Percentiles rank a stretch among this genome's conserved stretches.
Evolutionary conservation across 2,113 vertebrate species (phyloP).

Genomic region (Macquaria australasica): DNA sequence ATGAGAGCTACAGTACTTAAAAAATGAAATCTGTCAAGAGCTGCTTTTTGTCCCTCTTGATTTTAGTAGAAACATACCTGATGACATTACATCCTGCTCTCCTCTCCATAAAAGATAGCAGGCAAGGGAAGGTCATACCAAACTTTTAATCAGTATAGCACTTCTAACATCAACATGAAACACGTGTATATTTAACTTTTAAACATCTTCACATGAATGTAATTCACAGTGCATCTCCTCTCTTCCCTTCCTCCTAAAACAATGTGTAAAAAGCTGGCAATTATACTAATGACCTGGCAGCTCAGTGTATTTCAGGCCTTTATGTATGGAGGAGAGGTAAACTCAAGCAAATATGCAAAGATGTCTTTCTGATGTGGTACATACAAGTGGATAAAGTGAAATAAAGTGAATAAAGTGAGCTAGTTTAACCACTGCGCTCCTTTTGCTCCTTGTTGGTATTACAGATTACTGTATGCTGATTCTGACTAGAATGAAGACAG

Average conservation of each 20-base stretch:
- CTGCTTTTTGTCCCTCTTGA: neutral
- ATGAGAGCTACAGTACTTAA: neutral
- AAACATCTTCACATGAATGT: neutral
- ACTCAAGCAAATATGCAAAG: neutral
- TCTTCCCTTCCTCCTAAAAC: neutral
- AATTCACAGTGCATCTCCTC: neutral
- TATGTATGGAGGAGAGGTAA: neutral
- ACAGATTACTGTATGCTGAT: neutral
- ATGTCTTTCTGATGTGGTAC: neutral
- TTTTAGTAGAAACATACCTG: neutral
- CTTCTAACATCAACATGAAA: neutral
- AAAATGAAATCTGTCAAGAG: neutral
- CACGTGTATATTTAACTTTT: neutral
- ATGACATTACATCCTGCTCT: neutral
- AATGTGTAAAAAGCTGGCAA: neutral
- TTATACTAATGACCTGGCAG: neutral
- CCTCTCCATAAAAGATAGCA: neutral
- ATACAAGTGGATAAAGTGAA: neutral
- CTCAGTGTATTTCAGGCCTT: neutral
- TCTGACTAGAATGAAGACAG: neutral
- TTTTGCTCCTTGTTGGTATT: neutral
- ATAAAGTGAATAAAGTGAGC: neutral
- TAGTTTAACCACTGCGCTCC: neutral
- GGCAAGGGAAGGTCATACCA: neutral
- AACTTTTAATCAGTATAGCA: neutral